Evolutionary conservation across 2,888 invertebrate genomes (phyloP).

Genomic region (Bedellia somnulentella): DNA sequence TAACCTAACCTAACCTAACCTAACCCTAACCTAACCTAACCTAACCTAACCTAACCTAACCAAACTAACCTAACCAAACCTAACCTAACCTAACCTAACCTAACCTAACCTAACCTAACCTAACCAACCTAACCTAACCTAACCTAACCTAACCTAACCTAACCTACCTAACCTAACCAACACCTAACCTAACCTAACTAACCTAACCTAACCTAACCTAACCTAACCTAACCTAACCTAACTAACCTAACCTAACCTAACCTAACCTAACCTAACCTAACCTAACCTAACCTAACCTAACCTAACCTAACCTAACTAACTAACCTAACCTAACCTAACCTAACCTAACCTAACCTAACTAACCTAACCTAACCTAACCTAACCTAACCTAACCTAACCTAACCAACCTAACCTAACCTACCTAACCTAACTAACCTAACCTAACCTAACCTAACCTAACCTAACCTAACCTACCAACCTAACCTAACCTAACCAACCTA

Average conservation of each 20-base stretch:
- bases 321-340: slow-evolving; percentile 5
- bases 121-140: slow-evolving; percentile 12
- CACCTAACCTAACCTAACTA: slow-evolving; percentile 10
- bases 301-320: slow-evolving; percentile 4
- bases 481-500: slow-evolving; percentile 7
- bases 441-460: slow-evolving; percentile 6
- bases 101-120: slow-evolving; percentile 13
- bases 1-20: slow-evolving; percentile 12
- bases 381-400: slow-evolving; percentile 4
- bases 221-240: slow-evolving; percentile 8
- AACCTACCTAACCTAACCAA: slow-evolving; percentile 9
- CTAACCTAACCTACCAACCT: slow-evolving; percentile 6
- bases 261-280: slow-evolving; percentile 5
- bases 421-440: slow-evolving; percentile 5
- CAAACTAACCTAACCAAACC: slow-evolving; percentile 12
- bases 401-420: slow-evolving; percentile 4
- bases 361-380: slow-evolving; percentile 5
- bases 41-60: slow-evolving; percentile 4
- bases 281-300: slow-evolving; percentile 1
- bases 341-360: slow-evolving; percentile 1
- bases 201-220: slow-evolving; percentile 10
- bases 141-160: slow-evolving; percentile 7
- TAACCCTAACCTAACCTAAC: slow-evolving; percentile 12
- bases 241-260: slow-evolving; percentile 8
- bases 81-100: slow-evolving; percentile 12